Evolutionary conservation across 2,888 invertebrate genomes (phyloP), one percentile per base, ranked within the genome.

Genomic region (Platypus cylindrus): DNA sequence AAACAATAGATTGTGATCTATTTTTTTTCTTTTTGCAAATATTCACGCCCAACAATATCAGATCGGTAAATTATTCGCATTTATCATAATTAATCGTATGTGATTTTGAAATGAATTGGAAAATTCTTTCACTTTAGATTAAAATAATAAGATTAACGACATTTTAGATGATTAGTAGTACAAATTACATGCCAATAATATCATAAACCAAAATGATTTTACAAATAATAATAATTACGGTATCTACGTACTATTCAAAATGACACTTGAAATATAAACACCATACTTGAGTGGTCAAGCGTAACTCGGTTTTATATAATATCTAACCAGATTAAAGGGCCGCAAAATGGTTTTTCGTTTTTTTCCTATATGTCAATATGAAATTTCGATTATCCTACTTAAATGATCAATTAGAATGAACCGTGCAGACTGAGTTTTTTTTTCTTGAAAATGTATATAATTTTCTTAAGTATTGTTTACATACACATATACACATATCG

Each of bases 211-310:
- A 24, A 32, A 24, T 36, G 31, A 15, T 25, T 30, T 31, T 30
- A 31, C 26, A 25, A 34, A 31, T 34, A n/a, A n/a, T n/a, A n/a
- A n/a, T n/a, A 38, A 38, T 34, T 34, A 11, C 23, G 17, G 15
- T 32, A 36, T 36, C 34, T 40, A 27, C 30, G 36, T 40, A 40
- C 33, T 36, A 36, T 36, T 36, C 28, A 28, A 28, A 36, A 40
- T 24, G 36, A 44, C 45, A 46, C 42, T 39, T 42, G 40, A 37
- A 37, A 41, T 38, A 43, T 37, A 43, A 38, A 46, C 41, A 43
- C 37, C 39, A 38, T 32, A 44, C 41, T 37, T 45, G 46, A 36
- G 18, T 36, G 32, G 30, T 34, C 46, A 46, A 32, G 41, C 43
- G 34, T 38, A 32, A 25, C 40, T 29, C 37, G 34, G 30, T 36